Base-by-base conservation (phyloP, 2,888 invertebrate genomes). In the Eristalinus sepulchralis region DNA sequence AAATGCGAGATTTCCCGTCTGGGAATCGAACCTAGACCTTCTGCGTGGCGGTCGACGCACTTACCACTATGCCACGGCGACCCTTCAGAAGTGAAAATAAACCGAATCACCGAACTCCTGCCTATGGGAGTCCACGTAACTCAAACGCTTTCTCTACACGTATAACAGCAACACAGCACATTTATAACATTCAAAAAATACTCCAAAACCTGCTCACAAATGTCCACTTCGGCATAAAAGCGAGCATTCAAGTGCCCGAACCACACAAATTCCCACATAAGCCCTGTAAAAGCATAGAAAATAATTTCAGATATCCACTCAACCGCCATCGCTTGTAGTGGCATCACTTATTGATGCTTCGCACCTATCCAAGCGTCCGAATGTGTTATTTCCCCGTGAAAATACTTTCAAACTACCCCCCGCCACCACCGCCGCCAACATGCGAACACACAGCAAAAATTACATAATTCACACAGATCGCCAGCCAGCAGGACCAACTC, bases 261-360 rank as follows among this genome's bases (percentile, higher is more conserved):
- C 39, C n/a, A 4, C 47, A 8, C 47, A 47, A 20, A 17, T 47
- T 17, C 47, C 47, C 47, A 5, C 17, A 17, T 47, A 17, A 17
- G 0, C 47, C 17, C 9, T 8, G 17, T 4, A 6, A 8, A 17
- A 17, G 47, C 5, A 47, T 8, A 17, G 17, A 8, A 17, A 47
- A 47, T 47, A 17, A 17, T 6, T 47, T 47, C 17, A 17, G 17
- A 47, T 47, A n/a, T 62, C 53, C 22, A 36, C 57, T 57, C 33
- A 57, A 36, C 34, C 36, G 34, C 22, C 36, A 6, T 5, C 11
- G 22, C 11, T 20, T 10, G 22, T 13, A 34, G 67, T 34, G 20
- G 9, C 57, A 70, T 70, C 70, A 36, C 24, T 70, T 70, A 70
- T 70, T 13, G 24, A 70, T 17, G 34, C 34, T 27, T 70, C 70